Percentiles rank a stretch among this genome's conserved stretches.
Conservation (phyloP, 2,888 invertebrate species). For the Entomobrya proxima region DNA sequence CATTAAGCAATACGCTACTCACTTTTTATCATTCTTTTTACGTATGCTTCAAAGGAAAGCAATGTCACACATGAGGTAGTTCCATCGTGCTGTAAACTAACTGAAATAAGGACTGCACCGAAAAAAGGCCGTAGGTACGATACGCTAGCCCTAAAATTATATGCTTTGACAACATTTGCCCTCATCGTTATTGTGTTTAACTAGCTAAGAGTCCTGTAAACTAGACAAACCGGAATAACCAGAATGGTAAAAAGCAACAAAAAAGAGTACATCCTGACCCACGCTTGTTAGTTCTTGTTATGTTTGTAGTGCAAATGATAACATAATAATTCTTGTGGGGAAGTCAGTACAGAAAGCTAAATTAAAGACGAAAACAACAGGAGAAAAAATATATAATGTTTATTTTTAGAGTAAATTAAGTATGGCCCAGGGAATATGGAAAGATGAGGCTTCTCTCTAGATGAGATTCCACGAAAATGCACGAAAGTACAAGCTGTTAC, state of each 20-base stretch:
- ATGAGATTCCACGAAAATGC: neutral
- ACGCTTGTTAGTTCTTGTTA: too few relatives aligned
- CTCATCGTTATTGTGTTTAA: too few relatives aligned
- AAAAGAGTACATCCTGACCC: too few relatives aligned
- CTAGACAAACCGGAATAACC: too few relatives aligned
- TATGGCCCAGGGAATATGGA: conserved; percentile 13
- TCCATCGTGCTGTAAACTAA: neutral
- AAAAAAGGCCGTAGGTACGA: neutral
- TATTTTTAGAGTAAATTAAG: conserved; percentile 40
- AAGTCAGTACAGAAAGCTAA: neutral
- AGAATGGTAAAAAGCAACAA: too few relatives aligned
- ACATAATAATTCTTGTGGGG: too few relatives aligned
- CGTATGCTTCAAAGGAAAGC: neutral
- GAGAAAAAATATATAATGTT: neutral
- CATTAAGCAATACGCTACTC: conserved; percentile 3
- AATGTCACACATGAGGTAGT: neutral
- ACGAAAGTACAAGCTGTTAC: neutral
- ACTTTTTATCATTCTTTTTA: neutral
- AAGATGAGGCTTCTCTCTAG: neutral
- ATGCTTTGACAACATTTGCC: too few relatives aligned
- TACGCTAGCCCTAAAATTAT: too few relatives aligned
- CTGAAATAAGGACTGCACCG: neutral
- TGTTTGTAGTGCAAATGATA: too few relatives aligned
- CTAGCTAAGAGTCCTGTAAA: too few relatives aligned
- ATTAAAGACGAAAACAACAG: too few relatives aligned